Base-by-base conservation (phyloP, 1,140 invertebrate genomes). In the Bombus confusus region DNA sequence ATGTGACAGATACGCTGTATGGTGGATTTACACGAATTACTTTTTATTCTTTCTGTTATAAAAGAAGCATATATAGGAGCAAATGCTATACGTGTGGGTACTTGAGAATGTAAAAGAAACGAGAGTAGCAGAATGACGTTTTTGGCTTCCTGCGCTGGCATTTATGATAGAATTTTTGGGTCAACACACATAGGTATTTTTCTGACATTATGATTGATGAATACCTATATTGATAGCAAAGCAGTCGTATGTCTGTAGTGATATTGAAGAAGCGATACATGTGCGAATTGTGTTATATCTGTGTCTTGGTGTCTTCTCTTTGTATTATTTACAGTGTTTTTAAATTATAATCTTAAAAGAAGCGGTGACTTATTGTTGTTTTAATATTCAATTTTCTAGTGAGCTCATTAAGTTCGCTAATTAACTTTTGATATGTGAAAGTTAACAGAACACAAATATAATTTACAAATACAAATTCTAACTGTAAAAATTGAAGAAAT, bases 1-100 rank as follows among this genome's bases (percentile, higher is more conserved):
- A 52, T 52, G 0, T 22, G 47, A 22, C 18, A 3, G 2, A 52
- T 43, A 43, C 9, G 1, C 0, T 28, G 0, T 10, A 59, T 0
- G 10, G 28, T n/a, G 12, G 59, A 62, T n/a, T 62, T 62, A n/a
- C 59, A 5, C 10, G 12, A 62, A 62, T n/a, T 13, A 2, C 3
- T 34, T 66, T 31, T 31, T 66, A 31, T 31, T 31, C n/a, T 13
- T 64, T 64, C 13, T 15, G 8, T n/a, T 13, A 22, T 64, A 15
- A 31, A 13, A 31, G n/a, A 64, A 31, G 5, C 15, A 18, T 64
- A 18, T 8, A 31, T 15, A 52, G 47, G 5, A 66, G 15, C 31
- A 34, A 68, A 22, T 68, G 13, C 31, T 37, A 68, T 9, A 34
- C 9, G 8, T 2, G 10, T 68, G 15, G 18, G 18, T 22, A 34